Base-by-base conservation (phyloP, 2,113 vertebrate species). In the Crotalus viridis region DNA sequence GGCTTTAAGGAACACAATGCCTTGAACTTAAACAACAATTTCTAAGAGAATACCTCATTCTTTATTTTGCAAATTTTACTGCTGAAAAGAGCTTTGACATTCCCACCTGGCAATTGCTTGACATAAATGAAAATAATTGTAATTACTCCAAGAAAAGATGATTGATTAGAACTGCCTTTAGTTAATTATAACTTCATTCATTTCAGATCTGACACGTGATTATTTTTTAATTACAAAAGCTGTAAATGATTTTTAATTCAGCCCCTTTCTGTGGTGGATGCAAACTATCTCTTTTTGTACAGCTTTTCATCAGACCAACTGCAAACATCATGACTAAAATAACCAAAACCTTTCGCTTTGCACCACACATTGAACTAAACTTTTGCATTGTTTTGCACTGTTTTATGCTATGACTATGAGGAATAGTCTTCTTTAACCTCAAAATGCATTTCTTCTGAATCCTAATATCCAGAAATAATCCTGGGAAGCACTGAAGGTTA, bases 41-140 rank as follows among this genome's bases (percentile, higher is more conserved):
- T 22, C n/a, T 26, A 93, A 48, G 91, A 2, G 52, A 88, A 7
- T 89, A 85, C 88, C 92, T 56, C 4, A 13, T 89, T 94, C 26
- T 93, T 89, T 89, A 3, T 59, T 2, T 54, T 93, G 93, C 94
- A 33, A 87, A 5, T 86, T 93, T 0, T 93, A 8, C 10, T 8
- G 6, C 86, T 93, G 89, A 93, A 90, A 19, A 89, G 9, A 93
- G 48, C 0, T 17, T 46, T 94, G 86, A 39, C 94, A 39, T 93
- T 92, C 46, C 52, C 51, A 92, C 85, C 51, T 94, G 93, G 74
- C 46, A 94, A 94, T 39, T 51, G 48, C 10, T 93, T 96, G 89
- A 94, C 33, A 92, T 85, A 94, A 96, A 91, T 95, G 54, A 94
- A 93, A 96, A 95, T 17, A 55, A 92, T 87, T 94, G 93, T 96